phyloP scores from a whole-genome alignment of 2,888 invertebrate species.

The Caenorhabditis virilis region DNA sequence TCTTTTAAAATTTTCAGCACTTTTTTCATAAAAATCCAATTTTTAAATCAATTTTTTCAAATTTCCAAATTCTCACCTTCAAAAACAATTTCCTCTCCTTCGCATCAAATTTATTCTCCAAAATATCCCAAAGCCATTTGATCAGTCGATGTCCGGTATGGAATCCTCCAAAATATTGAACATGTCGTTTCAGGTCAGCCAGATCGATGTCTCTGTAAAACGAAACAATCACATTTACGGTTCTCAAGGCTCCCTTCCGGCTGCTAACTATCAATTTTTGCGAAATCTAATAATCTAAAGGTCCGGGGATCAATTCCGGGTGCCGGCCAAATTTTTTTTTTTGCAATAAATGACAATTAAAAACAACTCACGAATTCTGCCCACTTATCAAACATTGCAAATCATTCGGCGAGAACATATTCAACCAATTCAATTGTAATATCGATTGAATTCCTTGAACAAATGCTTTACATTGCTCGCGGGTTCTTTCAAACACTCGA shows the following conservation, averaged over 20 bases:
- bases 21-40: too few relatives aligned
- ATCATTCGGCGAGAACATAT: conserved; percentile 91
- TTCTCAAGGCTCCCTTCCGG: too few relatives aligned
- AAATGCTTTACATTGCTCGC: conserved; percentile 93
- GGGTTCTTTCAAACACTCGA: conserved; percentile 95
- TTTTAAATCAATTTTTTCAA: neutral
- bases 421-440: conserved; percentile 87
- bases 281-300: too few relatives aligned
- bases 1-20: too few relatives aligned
- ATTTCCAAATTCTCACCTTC: conserved; percentile 73
- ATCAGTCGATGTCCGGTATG: conserved; percentile 90
- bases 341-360: too few relatives aligned
- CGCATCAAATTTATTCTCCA: conserved; percentile 90
- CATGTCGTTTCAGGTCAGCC: conserved; percentile 84
- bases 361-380: conserved; percentile 33
- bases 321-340: conserved; percentile 70
- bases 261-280: too few relatives aligned
- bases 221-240: too few relatives aligned
- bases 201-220: conserved; percentile 86
- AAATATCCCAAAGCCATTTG: conserved; percentile 97
- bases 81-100: conserved; percentile 90
- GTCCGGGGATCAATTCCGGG: too few relatives aligned
- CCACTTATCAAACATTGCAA: conserved; percentile 89
- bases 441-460: conserved; percentile 73
- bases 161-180: conserved; percentile 98